Conservation (phyloP, 2,888 invertebrate species). For the Cremastinae sp. region DNA sequence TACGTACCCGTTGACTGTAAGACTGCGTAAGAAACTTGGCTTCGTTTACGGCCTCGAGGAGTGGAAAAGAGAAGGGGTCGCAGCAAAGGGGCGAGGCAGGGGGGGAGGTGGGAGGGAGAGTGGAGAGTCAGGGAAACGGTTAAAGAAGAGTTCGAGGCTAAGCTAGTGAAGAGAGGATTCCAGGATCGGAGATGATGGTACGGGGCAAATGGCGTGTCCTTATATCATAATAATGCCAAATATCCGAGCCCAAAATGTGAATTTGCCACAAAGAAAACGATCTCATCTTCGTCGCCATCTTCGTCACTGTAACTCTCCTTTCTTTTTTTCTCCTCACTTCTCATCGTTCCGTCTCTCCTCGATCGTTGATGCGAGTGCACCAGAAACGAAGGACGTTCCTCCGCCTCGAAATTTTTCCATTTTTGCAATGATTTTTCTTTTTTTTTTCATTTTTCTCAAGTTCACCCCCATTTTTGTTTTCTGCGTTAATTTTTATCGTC, state of each 20-base stretch:
- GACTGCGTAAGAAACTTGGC: constrained; percentile 69
- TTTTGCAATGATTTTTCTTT: not conserved
- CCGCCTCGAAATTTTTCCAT: constrained; percentile 14
- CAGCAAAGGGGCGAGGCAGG: constrained; percentile 3
- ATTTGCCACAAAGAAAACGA: constrained; percentile 65
- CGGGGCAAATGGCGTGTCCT: constrained; percentile 66
- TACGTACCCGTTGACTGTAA: constrained; percentile 66
- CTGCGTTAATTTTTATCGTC: too few relatives aligned
- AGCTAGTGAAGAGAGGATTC: constrained; percentile 35
- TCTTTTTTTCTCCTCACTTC: constrained; percentile 29
- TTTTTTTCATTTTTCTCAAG: constrained; percentile 24
- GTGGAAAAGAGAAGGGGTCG: constrained; percentile 8
- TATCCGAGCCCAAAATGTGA: constrained; percentile 65
- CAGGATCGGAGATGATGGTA: constrained; percentile 9
- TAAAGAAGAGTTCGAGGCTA: constrained; percentile 54
- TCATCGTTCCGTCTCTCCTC: not conserved
- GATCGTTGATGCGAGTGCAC: constrained; percentile 4
- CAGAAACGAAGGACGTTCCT: constrained; percentile 22
- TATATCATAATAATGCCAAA: constrained; percentile 70
- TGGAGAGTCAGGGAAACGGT: constrained; percentile 16
- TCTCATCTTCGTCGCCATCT: constrained; percentile 59
- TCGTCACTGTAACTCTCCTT: constrained; percentile 49
- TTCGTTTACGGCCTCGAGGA: constrained; percentile 61
- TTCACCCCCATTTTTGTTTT: not conserved
- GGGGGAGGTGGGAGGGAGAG: too few relatives aligned